These are phyloP conservation scores for Brassicogethes aeneus DNA, from an alignment of 2,888 invertebrate genomes.

Conservation along the genomic window DNA sequence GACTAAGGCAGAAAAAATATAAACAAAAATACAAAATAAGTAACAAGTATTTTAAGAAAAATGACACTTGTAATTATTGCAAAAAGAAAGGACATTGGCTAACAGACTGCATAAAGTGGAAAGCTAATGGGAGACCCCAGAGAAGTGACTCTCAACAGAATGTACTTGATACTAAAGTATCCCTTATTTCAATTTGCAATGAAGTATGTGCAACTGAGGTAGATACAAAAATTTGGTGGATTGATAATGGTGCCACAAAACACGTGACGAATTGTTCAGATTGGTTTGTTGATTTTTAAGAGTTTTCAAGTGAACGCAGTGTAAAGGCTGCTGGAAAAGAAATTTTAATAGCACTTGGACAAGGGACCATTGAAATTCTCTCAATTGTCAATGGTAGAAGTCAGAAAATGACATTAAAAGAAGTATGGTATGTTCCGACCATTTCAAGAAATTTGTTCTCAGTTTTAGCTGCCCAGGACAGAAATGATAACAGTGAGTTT, in stretches of 20 bases:
- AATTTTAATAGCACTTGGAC: slow-evolving; percentile 12
- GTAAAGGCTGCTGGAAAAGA: too few relatives aligned
- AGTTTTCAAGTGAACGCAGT: slow-evolving; percentile 11
- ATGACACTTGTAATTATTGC: slow-evolving; percentile 7
- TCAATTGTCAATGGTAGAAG: too few relatives aligned
- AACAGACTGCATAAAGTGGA: neutral
- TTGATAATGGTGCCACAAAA: too few relatives aligned
- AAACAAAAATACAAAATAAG: neutral
- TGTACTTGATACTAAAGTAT: too few relatives aligned
- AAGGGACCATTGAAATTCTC: too few relatives aligned
- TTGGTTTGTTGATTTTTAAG: slow-evolving; percentile 14
- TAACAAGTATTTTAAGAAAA: neutral
- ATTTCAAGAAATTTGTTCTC: slow-evolving; percentile 20
- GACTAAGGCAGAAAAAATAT: slow-evolving; percentile 2
- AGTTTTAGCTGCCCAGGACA: slow-evolving; percentile 21
- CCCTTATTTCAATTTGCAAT: too few relatives aligned
- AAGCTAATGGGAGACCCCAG: slow-evolving; percentile 22
- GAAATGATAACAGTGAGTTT: slow-evolving; percentile 13
- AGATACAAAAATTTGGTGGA: too few relatives aligned
- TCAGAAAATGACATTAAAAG: too few relatives aligned
- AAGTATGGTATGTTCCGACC: too few relatives aligned
- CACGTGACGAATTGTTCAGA: slow-evolving; percentile 22
- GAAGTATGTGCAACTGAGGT: too few relatives aligned
- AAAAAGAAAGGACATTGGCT: slow-evolving; percentile 7
- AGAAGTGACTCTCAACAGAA: too few relatives aligned